Evolutionary conservation across 2,888 invertebrate genomes (phyloP), one percentile per base, ranked within the genome.

Genomic region (Euclidia mi): DNA sequence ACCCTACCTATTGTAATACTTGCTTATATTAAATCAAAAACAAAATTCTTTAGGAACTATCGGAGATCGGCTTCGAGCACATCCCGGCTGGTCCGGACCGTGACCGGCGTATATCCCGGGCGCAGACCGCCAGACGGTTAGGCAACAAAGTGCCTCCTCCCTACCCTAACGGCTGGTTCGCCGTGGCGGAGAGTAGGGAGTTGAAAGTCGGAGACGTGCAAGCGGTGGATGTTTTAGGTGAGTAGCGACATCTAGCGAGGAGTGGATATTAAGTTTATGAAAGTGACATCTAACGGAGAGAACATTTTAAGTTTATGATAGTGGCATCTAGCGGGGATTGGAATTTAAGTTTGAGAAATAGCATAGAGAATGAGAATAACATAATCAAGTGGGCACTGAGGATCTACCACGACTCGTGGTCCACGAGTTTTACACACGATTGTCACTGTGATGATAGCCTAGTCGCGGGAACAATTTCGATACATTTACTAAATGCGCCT

Each of bases 81-180:
- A 85, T 90, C n/a, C 69, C 78, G 0, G 35, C 67, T 0, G 89
- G 90, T 0, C 75, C 77, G 0, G 85, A 89, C 31, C 71, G 89
- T 0, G 80, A 80, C 0, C 78, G 83, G 0, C 67, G 84, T 6
- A 91, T 95, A 17, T 85, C 91, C 7, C 86, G 95, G 0, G 85
- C 95, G 0, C 94, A 95, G 60, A 88, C 85, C 0, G 78, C 95
- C 0, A 89, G 97, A 4, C 95, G 95, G 51, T 88, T 96, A 3
- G 97, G 97, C 0, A 91, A 94, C 0, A 90, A 90, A 45, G 82
- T 97, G 1, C 98, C 98, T 0, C 98, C 98, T 0, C 97, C 98
- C 0, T 98, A 95, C 82, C 98, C 98, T 0, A 98, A 98, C 79
- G 98, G 98, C 0, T 98, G 98, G 98, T 98, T 97, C 75, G 96